A percentile compares a stretch with the other conserved stretches of the same genome.
These are phyloP conservation scores for Campoletis sonorensis DNA, from an alignment of 1,140 invertebrate genomes.

Conservation along the genomic window DNA sequence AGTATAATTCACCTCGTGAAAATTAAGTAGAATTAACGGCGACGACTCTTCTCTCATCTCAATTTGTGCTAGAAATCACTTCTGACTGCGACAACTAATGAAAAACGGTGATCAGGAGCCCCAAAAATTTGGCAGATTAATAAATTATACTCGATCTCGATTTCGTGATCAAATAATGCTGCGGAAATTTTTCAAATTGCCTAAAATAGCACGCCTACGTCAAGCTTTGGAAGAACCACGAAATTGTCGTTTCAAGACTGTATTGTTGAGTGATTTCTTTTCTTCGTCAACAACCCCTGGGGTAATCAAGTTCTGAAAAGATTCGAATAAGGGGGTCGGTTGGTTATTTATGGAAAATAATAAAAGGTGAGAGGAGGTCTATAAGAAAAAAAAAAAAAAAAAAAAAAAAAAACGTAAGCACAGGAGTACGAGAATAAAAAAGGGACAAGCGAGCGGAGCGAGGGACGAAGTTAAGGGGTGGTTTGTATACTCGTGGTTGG, in stretches of 20 bases:
- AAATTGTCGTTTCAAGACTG: background rate
- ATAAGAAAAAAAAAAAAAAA: background rate
- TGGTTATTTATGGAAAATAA: conserved; percentile 39
- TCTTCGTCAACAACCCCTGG: background rate
- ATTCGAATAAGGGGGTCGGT: conserved; percentile 2
- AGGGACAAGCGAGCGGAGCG: background rate
- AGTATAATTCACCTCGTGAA: background rate
- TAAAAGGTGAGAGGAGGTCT: conserved; percentile 12
- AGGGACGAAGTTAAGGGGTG: conserved; percentile 12
- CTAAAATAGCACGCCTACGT: background rate
- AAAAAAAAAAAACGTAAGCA: conserved; percentile 2
- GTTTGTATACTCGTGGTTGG: conserved; percentile 7
- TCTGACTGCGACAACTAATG: too few species aligned
- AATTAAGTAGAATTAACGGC: too few species aligned
- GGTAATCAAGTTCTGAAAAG: conserved; percentile 14
- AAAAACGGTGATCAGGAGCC: too few species aligned
- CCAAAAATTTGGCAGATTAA: too few species aligned
- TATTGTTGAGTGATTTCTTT: background rate
- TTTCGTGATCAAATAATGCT: too few species aligned
- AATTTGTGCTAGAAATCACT: too few species aligned
- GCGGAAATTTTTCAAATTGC: background rate
- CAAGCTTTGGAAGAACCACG: background rate
- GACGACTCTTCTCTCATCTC: too few species aligned
- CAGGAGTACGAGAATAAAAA: conserved; percentile 6
- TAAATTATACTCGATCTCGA: too few species aligned